A percentile compares a stretch with the other conserved stretches of the same genome.
These are phyloP conservation scores for Oligia strigilis DNA, from an alignment of 2,888 invertebrate genomes.

Conservation along the genomic window DNA sequence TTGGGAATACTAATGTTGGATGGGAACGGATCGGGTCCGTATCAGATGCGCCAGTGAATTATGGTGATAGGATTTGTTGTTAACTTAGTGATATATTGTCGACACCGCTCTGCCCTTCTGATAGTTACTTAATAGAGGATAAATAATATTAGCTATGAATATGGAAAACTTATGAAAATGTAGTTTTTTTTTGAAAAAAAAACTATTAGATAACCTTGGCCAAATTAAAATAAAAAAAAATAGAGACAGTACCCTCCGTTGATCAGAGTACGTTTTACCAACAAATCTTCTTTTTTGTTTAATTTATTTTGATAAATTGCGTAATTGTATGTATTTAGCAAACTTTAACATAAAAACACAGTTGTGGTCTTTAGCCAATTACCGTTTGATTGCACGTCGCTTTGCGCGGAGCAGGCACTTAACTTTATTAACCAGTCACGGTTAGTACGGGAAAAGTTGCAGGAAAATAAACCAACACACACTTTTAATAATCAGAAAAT, in stretches of 20 bases:
- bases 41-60: constrained; percentile 54
- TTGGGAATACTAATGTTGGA: constrained; percentile 61
- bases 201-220: not conserved
- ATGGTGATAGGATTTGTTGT: constrained; percentile 50
- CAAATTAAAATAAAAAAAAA: not conserved
- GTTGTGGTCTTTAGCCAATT: constrained; percentile 16
- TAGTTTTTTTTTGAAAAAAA: not conserved
- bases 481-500: constrained; percentile 1
- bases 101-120: constrained; percentile 13
- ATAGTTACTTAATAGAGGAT: constrained; percentile 38
- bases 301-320: not conserved
- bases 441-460: constrained; percentile 3
- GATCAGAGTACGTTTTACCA: not conserved
- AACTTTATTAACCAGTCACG: constrained; percentile 19
- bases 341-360: constrained; percentile 5
- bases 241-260: not conserved
- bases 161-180: not conserved
- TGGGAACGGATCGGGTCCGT: constrained; percentile 40
- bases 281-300: too few relatives aligned
- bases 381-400: constrained; percentile 29
- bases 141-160: constrained; percentile 8
- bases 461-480: not conserved
- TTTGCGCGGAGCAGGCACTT: constrained; percentile 31
- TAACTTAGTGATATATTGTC: constrained; percentile 56
- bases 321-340: not conserved